phyloP scores from a whole-genome alignment of 2,888 invertebrate species.

The Ormia ochracea region DNA sequence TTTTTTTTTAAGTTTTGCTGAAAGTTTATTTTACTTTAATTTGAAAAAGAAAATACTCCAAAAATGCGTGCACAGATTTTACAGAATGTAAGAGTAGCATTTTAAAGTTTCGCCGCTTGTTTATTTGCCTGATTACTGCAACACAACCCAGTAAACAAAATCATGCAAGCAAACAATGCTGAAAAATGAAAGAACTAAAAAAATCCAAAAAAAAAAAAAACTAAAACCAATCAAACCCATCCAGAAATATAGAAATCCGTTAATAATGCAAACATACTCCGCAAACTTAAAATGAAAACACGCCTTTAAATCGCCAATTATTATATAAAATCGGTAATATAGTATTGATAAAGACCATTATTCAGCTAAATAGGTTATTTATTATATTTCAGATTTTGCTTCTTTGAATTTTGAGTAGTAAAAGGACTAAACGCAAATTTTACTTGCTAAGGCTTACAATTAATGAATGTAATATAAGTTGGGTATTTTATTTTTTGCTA shows the following conservation, averaged over 20 bases:
- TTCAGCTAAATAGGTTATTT: constrained; percentile 19
- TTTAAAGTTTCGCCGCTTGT: constrained; percentile 74
- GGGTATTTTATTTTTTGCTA: constrained; percentile 70
- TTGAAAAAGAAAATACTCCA: constrained; percentile 37
- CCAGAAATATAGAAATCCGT: not conserved
- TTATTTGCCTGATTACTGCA: constrained; percentile 73
- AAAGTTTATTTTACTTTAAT: constrained; percentile 37
- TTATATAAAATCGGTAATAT: constrained; percentile 16
- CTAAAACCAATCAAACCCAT: constrained; percentile 15
- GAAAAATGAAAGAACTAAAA: constrained; percentile 64
- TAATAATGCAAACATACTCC: not conserved
- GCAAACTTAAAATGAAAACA: constrained; percentile 24
- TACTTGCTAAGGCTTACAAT: constrained; percentile 9
- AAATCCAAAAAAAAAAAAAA: constrained; percentile 53
- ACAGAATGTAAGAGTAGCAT: constrained; percentile 76
- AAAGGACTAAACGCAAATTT: constrained; percentile 46
- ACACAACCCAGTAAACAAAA: constrained; percentile 63
- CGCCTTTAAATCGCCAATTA: constrained; percentile 39
- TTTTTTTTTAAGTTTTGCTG: constrained; percentile 52
- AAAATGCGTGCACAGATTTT: constrained; percentile 72
- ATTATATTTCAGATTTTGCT: constrained; percentile 24
- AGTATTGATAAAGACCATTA: not conserved
- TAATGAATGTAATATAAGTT: constrained; percentile 64
- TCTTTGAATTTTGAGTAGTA: constrained; percentile 58
- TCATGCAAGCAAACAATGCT: constrained; percentile 73